Percentiles rank a stretch among this genome's conserved stretches.
phyloP scores from a whole-genome alignment of 2,888 invertebrate species.

The Conus canariensis region DNA sequence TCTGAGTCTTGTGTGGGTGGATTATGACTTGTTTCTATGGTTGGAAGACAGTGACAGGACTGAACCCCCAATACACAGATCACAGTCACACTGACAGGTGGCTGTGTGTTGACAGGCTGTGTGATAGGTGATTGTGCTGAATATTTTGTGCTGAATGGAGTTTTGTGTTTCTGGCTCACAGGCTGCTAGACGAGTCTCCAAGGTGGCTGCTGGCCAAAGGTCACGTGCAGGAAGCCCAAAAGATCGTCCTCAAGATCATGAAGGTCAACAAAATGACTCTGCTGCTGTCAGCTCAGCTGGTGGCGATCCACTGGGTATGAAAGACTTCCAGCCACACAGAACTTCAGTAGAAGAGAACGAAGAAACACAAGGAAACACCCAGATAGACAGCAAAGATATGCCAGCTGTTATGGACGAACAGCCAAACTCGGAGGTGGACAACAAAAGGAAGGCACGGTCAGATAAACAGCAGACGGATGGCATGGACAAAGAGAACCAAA shows the following conservation, averaged over 20 bases:
- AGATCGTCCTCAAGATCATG: not conserved
- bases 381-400: no score
- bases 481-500: not conserved
- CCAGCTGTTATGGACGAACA: not conserved
- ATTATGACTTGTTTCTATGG: no score
- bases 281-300: not conserved
- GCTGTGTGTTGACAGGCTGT: no score
- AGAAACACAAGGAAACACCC: not conserved
- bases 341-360: not conserved
- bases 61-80: no score
- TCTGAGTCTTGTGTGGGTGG: no score
- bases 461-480: not conserved
- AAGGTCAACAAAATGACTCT: not conserved
- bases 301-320: not conserved
- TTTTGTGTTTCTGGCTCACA: not conserved
- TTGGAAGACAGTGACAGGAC: no score
- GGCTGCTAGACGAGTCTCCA: conserved; percentile 1
- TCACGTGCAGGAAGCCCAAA: not conserved
- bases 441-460: not conserved
- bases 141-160: no score
- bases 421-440: not conserved
- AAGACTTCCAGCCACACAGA: not conserved
- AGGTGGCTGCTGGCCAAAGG: conserved; percentile 8
- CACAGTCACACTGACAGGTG: no score
- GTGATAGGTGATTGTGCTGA: no score